phyloP scores from a whole-genome alignment of 2,797 vertebrate species.

The Zonotrichia albicollis region DNA sequence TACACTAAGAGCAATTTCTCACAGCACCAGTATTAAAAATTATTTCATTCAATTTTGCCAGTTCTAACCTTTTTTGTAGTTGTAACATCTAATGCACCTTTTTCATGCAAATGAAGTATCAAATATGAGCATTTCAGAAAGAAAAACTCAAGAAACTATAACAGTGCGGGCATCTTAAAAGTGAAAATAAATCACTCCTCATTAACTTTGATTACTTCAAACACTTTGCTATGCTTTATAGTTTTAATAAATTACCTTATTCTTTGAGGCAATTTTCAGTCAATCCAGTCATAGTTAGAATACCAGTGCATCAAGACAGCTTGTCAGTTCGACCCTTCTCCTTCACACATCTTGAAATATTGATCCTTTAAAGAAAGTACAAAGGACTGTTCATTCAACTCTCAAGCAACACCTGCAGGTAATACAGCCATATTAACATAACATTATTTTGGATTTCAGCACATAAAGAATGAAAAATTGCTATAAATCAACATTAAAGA shows the following conservation, averaged over 20 bases:
- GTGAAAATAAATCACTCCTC: background rate
- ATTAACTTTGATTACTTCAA: slow-evolving; percentile 13
- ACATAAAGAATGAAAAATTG: background rate
- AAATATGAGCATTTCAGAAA: background rate
- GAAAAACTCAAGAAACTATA: background rate
- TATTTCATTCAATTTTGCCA: background rate
- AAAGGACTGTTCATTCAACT: background rate
- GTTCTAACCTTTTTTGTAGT: background rate
- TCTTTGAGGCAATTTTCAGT: slow-evolving; percentile 20
- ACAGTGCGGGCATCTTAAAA: background rate
- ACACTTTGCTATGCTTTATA: background rate
- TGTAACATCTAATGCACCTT: background rate
- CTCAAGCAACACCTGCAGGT: background rate
- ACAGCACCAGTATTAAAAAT: background rate
- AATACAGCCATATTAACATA: background rate
- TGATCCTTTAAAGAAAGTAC: slow-evolving; percentile 26
- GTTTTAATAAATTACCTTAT: background rate
- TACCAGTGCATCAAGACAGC: background rate
- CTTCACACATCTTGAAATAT: slow-evolving; percentile 3
- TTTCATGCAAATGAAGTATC: background rate
- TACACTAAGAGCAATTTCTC: background rate
- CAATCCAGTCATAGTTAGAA: background rate
- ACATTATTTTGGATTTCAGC: background rate
- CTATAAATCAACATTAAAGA: slow-evolving; percentile 24
- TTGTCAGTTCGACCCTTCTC: slow-evolving; percentile 2